Evolutionary conservation across 2,888 invertebrate genomes (phyloP).

Genomic region (Carcina quercana): DNA sequence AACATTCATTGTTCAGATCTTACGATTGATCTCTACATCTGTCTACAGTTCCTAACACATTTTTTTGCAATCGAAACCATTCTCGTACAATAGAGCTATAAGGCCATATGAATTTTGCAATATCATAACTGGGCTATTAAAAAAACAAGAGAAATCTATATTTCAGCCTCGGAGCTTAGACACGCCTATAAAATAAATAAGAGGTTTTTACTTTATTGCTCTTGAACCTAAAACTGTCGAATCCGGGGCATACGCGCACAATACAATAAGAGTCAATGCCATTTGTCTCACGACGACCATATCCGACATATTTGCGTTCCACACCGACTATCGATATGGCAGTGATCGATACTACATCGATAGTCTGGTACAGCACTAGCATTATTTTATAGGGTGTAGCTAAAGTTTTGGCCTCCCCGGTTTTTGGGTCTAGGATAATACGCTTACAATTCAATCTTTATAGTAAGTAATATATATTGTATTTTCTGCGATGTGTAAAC

Average conservation of each 20-base stretch:
- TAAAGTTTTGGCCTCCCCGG: too few species aligned
- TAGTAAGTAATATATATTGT: too few species aligned
- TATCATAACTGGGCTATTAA: background rate
- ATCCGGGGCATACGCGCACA: slow-evolving; percentile 54
- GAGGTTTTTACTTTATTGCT: slow-evolving; percentile 23
- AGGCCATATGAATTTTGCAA: background rate
- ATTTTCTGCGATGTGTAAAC: too few species aligned
- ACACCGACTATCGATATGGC: slow-evolving; percentile 44
- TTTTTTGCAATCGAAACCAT: too few species aligned
- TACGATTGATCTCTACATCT: too few species aligned
- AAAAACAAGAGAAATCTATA: background rate
- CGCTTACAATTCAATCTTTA: too few species aligned
- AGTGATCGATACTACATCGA: slow-evolving; percentile 42
- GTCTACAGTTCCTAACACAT: too few species aligned
- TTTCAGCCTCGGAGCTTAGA: slow-evolving; percentile 9
- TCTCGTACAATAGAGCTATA: too few species aligned
- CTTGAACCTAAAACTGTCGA: slow-evolving; percentile 55
- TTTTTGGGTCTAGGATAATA: too few species aligned
- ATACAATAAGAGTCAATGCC: slow-evolving; percentile 60
- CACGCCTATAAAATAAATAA: slow-evolving; percentile 18
- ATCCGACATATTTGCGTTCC: slow-evolving; percentile 45
- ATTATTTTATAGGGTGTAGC: too few species aligned
- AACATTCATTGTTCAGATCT: too few species aligned
- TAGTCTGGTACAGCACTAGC: too few species aligned
- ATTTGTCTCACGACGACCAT: slow-evolving; percentile 57